Conservation (phyloP, 2,113 vertebrate species). For the Zosterops pallidus region DNA sequence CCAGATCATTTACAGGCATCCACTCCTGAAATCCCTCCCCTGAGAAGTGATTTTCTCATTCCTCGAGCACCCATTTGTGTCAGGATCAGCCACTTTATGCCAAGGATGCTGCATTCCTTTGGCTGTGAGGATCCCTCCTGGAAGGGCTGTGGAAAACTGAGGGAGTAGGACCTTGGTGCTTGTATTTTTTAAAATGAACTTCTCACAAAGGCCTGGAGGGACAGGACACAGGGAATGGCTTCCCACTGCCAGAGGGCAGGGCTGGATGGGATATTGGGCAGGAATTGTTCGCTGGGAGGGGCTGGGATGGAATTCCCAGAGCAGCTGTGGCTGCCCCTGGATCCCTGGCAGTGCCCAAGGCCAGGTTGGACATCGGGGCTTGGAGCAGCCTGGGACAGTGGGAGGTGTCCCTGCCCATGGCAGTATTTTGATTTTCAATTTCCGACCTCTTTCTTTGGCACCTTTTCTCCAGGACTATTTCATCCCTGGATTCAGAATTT, state of each 20-base stretch:
- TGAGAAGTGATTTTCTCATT: not conserved
- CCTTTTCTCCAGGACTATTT: not conserved
- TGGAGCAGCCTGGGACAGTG: not conserved
- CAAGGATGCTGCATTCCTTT: not conserved
- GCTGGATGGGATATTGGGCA: not conserved
- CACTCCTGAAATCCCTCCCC: not conserved
- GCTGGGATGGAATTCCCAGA: not conserved
- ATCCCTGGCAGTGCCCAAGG: not conserved
- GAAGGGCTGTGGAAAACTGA: not conserved
- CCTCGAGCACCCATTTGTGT: not conserved
- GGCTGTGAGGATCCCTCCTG: not conserved
- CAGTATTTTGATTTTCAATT: not conserved
- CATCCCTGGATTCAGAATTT: not conserved
- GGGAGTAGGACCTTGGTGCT: not conserved
- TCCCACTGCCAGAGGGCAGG: not conserved
- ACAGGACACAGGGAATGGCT: not conserved
- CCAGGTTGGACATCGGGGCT: not conserved
- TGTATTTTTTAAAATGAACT: not conserved
- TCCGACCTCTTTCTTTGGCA: fast-evolving
- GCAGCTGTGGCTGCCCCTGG: not conserved
- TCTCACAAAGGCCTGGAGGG: not conserved
- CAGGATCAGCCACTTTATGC: not conserved
- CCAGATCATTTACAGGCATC: not conserved
- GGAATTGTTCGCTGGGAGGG: not conserved
- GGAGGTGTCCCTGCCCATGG: not conserved